A percentile compares a stretch with the other conserved stretches of the same genome.
Evolutionary conservation across 2,888 invertebrate species (phyloP).

Genomic region (Apotomis turbidana): DNA sequence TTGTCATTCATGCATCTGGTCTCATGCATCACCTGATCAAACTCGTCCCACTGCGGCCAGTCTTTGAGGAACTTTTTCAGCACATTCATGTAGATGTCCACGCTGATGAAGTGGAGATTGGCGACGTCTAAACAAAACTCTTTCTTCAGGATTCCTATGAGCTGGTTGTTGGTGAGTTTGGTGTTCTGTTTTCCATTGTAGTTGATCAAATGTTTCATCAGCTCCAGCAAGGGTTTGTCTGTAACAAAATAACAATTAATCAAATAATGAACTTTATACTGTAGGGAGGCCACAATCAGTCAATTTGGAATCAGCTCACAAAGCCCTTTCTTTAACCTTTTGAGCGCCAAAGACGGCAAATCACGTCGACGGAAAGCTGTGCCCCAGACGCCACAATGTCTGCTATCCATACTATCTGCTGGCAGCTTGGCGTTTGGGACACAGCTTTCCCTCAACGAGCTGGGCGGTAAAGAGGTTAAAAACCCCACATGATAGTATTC

Average conservation of each 20-base stretch:
- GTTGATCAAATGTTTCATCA: slow-evolving; percentile 62
- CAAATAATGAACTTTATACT: too few species aligned
- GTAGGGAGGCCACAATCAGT: too few species aligned
- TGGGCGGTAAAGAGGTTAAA: too few species aligned
- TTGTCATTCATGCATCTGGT: slow-evolving; percentile 50
- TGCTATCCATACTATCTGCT: too few species aligned
- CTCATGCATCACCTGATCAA: slow-evolving; percentile 57
- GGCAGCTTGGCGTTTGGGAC: too few species aligned
- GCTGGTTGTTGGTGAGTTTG: slow-evolving; percentile 66
- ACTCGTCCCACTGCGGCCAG: slow-evolving; percentile 73
- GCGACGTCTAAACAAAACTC: slow-evolving; percentile 62
- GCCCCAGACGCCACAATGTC: too few species aligned
- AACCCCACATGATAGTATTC: too few species aligned
- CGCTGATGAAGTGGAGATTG: slow-evolving; percentile 59
- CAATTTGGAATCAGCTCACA: too few species aligned
- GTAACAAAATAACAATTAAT: slow-evolving; percentile 37
- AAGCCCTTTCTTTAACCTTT: too few species aligned
- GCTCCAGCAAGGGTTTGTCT: slow-evolving; percentile 67
- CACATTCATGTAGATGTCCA: slow-evolving; percentile 67
- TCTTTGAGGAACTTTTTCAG: slow-evolving; percentile 70
- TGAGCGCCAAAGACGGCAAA: too few species aligned
- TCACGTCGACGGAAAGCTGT: too few species aligned
- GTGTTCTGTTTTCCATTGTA: slow-evolving; percentile 65
- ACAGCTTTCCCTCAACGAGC: too few species aligned
- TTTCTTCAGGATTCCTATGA: slow-evolving; percentile 61